A percentile compares a stretch with the other conserved stretches of the same genome.
Conservation (phyloP, 2,797 vertebrate species). For the Cossypha dichroa region DNA sequence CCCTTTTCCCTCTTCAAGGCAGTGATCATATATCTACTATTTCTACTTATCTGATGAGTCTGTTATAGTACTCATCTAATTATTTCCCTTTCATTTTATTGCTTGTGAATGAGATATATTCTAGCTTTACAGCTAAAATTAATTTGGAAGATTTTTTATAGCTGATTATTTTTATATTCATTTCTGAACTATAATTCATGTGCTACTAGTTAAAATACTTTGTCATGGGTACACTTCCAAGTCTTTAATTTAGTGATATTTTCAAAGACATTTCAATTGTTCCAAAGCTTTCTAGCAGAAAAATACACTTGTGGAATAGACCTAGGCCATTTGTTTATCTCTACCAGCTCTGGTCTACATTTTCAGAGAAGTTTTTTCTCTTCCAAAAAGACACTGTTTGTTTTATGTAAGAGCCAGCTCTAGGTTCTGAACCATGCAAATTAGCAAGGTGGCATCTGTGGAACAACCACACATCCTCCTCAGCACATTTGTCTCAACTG, state of each 20-base stretch:
- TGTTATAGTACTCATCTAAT: background rate
- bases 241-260: background rate
- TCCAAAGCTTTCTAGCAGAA: slow-evolving; percentile 45
- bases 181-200: background rate
- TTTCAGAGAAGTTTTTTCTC: background rate
- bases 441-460: background rate
- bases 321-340: slow-evolving; percentile 31
- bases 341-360: background rate
- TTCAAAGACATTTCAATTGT: slow-evolving; percentile 24
- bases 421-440: background rate
- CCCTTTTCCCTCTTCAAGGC: background rate
- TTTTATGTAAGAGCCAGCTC: background rate
- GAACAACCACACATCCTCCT: background rate
- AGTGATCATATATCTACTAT: background rate
- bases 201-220: slow-evolving; percentile 40
- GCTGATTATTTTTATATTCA: background rate
- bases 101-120: background rate
- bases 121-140: background rate
- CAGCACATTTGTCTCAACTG: background rate
- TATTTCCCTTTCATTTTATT: background rate
- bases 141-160: background rate
- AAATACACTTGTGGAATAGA: slow-evolving; percentile 1
- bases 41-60: background rate
- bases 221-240: background rate
- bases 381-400: background rate